Evolutionary conservation across 2,888 invertebrate species (phyloP), one percentile per base, ranked within the genome.

Genomic region (Hofmannophila pseudospretella): DNA sequence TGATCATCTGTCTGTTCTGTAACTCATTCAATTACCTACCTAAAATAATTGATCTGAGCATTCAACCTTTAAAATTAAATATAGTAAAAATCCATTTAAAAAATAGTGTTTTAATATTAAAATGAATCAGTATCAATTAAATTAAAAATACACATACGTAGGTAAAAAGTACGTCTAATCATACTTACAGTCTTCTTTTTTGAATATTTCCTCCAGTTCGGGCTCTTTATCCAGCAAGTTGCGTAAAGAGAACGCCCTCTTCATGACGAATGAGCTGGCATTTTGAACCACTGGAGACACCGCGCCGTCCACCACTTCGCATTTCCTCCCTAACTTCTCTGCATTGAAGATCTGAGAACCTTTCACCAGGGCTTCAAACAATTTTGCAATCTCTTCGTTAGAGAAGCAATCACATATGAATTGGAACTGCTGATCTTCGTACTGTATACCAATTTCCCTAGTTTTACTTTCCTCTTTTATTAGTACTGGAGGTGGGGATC

Each of bases 341-440:
- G 34, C 13, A 8, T 44, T 39, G 10, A 46, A 56, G 7, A 44
- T 25, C 29, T 45, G 42, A 2, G 45, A 37, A 10, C 48, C 47
- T 13, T 46, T 38, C 3, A 41, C 28, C 5, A 68, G 11, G 7
- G 51, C 44, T 20, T 46, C 39, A 11, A 59, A 51, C 1, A 75
- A 25, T 36, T 54, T 58, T 12, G 58, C 48, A 2, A 69, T 27
- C 41, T 71, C 72, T 9, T 62, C 63, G n/a, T 69, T 70, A 1
- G 72, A 70, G 34, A 73, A 74, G 41, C 80, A 82, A 11, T 55
- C 67, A 46, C 80, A 85, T 14, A 80, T 38, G 7, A 41, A 47
- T 12, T 80, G 73, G 38, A 63, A 73, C 38, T 73, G 58, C 29
- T 62, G 55, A 23, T 82, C 75, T 4, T 63, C 62, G 38, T 61